These are phyloP conservation scores for Caenorhabditis sp. DNA, from an alignment of 2,888 invertebrate genomes.

Conservation along the genomic window DNA sequence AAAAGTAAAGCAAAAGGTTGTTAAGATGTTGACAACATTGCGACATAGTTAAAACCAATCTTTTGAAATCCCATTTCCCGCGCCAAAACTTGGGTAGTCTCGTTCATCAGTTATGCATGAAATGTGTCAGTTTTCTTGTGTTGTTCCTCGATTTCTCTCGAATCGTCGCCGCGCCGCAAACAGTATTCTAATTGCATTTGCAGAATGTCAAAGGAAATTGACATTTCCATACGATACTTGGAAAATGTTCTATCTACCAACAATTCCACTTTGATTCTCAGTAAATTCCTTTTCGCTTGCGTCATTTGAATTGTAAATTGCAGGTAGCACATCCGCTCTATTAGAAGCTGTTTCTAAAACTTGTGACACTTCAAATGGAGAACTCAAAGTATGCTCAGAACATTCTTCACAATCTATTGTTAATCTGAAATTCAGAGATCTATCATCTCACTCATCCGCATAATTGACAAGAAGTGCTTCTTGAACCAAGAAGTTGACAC, in stretches of 20 bases:
- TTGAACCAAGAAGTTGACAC: slow-evolving; percentile 46
- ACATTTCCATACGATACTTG: slow-evolving; percentile 59
- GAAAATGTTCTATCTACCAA: slow-evolving; percentile 58
- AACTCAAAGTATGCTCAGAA: slow-evolving; percentile 44
- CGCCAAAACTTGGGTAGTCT: slow-evolving; percentile 10
- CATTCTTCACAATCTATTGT: background rate
- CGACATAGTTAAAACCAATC: background rate
- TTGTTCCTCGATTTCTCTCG: slow-evolving; percentile 40
- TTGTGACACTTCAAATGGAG: slow-evolving; percentile 53
- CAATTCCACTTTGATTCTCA: slow-evolving; percentile 52
- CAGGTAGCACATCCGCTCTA: slow-evolving; percentile 61
- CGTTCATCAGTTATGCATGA: slow-evolving; percentile 46
- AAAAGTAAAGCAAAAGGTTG: background rate
- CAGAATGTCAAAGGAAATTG: slow-evolving; percentile 62
- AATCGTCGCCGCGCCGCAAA: slow-evolving; percentile 23
- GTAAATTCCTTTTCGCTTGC: slow-evolving; percentile 21
- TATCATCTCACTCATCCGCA: slow-evolving; percentile 44
- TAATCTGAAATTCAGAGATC: slow-evolving; percentile 49
- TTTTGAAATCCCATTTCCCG: slow-evolving; percentile 9
- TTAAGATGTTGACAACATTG: slow-evolving; percentile 2
- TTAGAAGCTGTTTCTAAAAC: slow-evolving; percentile 58
- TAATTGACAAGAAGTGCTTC: slow-evolving; percentile 56
- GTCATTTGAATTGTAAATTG: background rate
- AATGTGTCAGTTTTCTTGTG: slow-evolving; percentile 30
- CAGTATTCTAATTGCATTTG: slow-evolving; percentile 51